Base-by-base conservation (phyloP, 2,113 vertebrate species). In the Phyllostomus hastatus region DNA sequence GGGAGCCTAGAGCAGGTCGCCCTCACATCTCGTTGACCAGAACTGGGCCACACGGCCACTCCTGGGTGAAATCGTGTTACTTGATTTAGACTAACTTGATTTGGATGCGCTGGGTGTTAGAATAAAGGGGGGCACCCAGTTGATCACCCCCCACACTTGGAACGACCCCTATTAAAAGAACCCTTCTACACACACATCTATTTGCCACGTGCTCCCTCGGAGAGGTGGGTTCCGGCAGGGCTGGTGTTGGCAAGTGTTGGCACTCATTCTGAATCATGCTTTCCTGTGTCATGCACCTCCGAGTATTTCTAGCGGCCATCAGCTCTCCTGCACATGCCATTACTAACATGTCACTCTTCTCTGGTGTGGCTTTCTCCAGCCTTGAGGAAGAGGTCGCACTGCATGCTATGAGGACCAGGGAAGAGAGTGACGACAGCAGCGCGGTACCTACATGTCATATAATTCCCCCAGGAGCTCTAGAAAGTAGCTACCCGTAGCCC, bases 281-380 rank as follows among this genome's bases (percentile, higher is more conserved):
- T 73, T 76, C 73, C 81, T 90, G 2, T 28, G 10, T 57, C 24
- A 11, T 38, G 7, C 11, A 57, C 10, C 28, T 28, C 4, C 43
- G 35, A 35, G 20, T 48, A 76, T 90, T 88, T 90, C 88, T 54
- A 70, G 89, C 94, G 52, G 50, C 70, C 38, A 22, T 35, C 73
- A 52, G 14, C 19, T 67, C 26, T 93, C 31, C 46, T 73, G 31
- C 22, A 76, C 54, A 35, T 35, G 41, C 33, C 31, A 64, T 61
- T 7, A 9, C 26, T 41, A 33, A 24, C 4, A 76, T 22, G 33
- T 54, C 20, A 33, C 83, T 73, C 14, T 95, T 75, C 50, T 78
- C 88, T 64, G 61, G 6, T 7, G 4, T 10, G 31, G 20, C 72
- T 85, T 59, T 95, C 84, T 83, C 73, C 22, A 76, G 35, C 5